A percentile compares a stretch with the other conserved stretches of the same genome.
phyloP scores from a whole-genome alignment of 2,113 vertebrate species.

The Marmota monax region DNA sequence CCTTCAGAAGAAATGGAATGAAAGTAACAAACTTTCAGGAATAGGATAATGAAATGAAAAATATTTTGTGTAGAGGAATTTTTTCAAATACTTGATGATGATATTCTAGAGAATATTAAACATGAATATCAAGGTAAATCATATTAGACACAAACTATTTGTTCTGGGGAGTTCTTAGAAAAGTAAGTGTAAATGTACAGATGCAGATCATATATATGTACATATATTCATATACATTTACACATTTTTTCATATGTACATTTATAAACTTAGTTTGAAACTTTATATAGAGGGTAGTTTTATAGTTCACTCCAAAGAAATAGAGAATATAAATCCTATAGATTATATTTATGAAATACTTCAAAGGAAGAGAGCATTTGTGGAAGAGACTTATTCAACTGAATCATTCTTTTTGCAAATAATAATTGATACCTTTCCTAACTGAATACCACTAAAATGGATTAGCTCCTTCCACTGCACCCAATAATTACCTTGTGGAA shows the following conservation, averaged over 20 bases:
- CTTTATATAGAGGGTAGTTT: not conserved
- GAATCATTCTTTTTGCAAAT: slow-evolving; percentile 29
- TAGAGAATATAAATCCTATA: not conserved
- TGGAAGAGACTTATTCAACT: not conserved
- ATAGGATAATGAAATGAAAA: slow-evolving; percentile 57
- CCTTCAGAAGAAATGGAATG: slow-evolving; percentile 56
- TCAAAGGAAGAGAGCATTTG: slow-evolving; percentile 47
- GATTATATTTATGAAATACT: slow-evolving; percentile 49
- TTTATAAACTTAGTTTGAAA: slow-evolving; percentile 22
- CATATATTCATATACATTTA: not conserved
- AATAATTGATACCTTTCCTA: slow-evolving; percentile 61
- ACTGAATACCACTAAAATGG: slow-evolving; percentile 49
- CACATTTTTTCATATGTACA: not conserved
- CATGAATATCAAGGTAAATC: not conserved
- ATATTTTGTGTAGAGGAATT: slow-evolving; percentile 40
- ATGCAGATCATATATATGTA: not conserved
- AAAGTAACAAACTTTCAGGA: slow-evolving; percentile 65
- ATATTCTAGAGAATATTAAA: slow-evolving; percentile 25
- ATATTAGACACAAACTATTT: slow-evolving; percentile 23
- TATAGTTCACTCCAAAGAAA: not conserved
- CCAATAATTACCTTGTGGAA: slow-evolving; percentile 16
- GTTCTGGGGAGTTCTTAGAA: not conserved
- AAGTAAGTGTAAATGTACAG: not conserved
- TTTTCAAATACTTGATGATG: slow-evolving; percentile 38
- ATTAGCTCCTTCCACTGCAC: not conserved